Evolutionary conservation across 2,113 vertebrate species (phyloP).

Genomic region (Microcebus ravelobensis): DNA sequence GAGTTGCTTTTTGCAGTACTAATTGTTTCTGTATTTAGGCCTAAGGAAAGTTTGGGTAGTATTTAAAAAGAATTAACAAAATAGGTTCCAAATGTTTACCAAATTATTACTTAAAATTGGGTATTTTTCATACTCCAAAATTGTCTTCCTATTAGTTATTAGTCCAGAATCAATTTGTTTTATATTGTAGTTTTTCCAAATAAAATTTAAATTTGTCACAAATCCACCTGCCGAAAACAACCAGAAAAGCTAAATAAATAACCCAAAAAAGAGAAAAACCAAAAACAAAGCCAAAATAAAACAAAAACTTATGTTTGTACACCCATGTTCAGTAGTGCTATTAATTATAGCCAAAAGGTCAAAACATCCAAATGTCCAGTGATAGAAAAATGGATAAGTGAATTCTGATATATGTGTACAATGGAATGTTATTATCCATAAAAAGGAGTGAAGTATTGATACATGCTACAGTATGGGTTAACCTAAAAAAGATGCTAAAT

Average conservation of each 20-base stretch:
- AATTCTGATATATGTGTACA: background rate
- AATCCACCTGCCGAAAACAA: background rate
- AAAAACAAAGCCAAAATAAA: background rate
- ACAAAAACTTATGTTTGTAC: background rate
- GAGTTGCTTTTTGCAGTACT: background rate
- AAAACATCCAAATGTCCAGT: background rate
- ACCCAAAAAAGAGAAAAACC: background rate
- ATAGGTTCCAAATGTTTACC: background rate
- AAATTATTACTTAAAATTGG: slow-evolving; percentile 13
- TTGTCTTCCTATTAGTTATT: background rate
- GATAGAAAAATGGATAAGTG: background rate
- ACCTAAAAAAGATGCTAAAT: background rate
- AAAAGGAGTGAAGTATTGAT: background rate
- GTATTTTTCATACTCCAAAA: background rate
- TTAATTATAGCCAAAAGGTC: background rate
- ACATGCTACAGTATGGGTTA: background rate
- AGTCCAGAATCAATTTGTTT: background rate
- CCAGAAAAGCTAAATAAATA: background rate
- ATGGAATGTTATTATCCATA: background rate
- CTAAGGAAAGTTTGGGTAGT: background rate
- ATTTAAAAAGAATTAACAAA: background rate
- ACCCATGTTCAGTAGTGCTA: background rate
- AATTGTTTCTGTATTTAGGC: background rate
- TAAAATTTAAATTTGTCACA: background rate
- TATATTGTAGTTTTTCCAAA: background rate